Conservation (phyloP, 1,140 invertebrate genomes). For the Danaus plexippus region DNA sequence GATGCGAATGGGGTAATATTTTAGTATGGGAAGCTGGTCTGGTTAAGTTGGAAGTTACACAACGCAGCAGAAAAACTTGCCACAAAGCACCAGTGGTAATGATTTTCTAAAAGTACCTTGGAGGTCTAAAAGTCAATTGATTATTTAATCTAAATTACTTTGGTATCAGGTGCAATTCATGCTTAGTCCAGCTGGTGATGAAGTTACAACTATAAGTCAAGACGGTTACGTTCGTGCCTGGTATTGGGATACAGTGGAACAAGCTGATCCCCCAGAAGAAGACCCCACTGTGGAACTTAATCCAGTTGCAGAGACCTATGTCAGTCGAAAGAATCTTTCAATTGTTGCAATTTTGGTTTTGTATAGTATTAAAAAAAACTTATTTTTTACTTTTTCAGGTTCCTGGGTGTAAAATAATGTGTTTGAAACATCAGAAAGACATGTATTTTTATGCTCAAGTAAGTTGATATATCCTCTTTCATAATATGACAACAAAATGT, state of each 20-base stretch:
- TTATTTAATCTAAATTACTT: background rate
- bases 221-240: constrained; percentile 89
- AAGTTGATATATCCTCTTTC: constrained; percentile 25
- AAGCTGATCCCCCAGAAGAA: constrained; percentile 83
- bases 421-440: constrained; percentile 56
- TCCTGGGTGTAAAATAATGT: constrained; percentile 64
- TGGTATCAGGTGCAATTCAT: constrained; percentile 53
- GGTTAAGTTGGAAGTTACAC: constrained; percentile 85
- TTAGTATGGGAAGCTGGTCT: constrained; percentile 89
- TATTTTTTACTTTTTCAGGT: constrained; percentile 62
- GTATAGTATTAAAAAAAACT: background rate
- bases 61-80: constrained; percentile 79
- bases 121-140: background rate
- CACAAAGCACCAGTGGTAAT: constrained; percentile 82
- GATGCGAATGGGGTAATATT: constrained; percentile 91
- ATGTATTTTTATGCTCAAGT: constrained; percentile 83
- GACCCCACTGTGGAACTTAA: constrained; percentile 86
- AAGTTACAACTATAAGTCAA: constrained; percentile 77
- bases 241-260: constrained; percentile 90
- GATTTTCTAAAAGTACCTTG: constrained; percentile 6
- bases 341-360: background rate
- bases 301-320: constrained; percentile 81
- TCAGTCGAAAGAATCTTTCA: constrained; percentile 17
- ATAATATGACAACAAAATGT: background rate
- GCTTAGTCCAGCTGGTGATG: constrained; percentile 55